Conservation (phyloP, 2,797 vertebrate genomes). For the Philypnodon macrostomus region DNA sequence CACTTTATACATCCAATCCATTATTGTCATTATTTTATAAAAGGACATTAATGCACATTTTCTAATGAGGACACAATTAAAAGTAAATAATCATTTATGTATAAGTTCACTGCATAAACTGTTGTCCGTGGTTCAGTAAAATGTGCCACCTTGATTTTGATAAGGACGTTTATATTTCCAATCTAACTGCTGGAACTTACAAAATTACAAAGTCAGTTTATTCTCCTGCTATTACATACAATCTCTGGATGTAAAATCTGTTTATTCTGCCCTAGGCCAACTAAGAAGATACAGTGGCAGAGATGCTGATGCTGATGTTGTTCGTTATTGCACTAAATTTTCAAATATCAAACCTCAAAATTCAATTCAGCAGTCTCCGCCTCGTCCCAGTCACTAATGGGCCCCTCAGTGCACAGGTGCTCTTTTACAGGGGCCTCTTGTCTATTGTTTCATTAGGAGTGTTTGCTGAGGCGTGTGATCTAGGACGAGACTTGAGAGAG, state of each 20-base stretch:
- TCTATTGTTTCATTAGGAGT: constrained; percentile 69
- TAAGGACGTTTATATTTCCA: too few species aligned
- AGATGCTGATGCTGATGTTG: constrained; percentile 36
- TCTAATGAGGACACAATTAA: too few species aligned
- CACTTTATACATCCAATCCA: too few species aligned
- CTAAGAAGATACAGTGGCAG: constrained; percentile 15
- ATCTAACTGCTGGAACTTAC: too few species aligned
- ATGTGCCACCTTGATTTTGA: too few species aligned
- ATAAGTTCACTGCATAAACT: too few species aligned
- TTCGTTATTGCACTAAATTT: constrained; percentile 22
- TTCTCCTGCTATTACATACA: too few species aligned
- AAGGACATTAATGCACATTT: too few species aligned
- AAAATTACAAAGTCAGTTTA: too few species aligned
- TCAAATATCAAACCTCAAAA: constrained; percentile 25
- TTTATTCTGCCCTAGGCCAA: not conserved
- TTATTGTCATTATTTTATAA: too few species aligned
- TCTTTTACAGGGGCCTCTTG: constrained; percentile 44
- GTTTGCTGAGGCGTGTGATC: constrained; percentile 72
- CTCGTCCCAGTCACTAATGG: constrained; percentile 47
- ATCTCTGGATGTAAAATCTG: not conserved
- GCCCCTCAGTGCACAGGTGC: constrained; percentile 31
- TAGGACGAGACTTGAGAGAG: constrained; percentile 78
- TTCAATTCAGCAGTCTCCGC: constrained; percentile 57
- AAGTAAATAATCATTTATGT: too few species aligned
- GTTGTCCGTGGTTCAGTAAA: too few species aligned